Conservation (phyloP, 2,888 invertebrate genomes). For the Drosophila meridionalis region DNA sequence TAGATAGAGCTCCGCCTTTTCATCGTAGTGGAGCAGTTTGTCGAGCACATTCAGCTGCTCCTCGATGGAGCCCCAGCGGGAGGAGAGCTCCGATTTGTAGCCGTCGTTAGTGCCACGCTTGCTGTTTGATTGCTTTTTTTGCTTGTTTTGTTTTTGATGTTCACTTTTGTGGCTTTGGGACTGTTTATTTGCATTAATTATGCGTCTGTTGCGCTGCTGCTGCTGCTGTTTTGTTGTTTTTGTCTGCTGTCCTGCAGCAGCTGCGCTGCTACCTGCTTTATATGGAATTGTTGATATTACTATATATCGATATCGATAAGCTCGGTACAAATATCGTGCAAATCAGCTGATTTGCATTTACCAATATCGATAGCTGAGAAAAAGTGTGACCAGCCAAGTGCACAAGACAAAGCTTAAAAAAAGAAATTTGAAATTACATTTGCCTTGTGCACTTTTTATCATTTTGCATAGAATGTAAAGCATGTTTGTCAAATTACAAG, state of each 20-base stretch:
- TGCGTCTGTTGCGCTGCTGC: slow-evolving; percentile 54
- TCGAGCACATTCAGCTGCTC: slow-evolving; percentile 83
- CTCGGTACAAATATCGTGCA: slow-evolving; percentile 16
- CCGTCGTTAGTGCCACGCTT: slow-evolving; percentile 43
- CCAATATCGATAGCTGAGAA: slow-evolving; percentile 41
- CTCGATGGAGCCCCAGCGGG: slow-evolving; percentile 84
- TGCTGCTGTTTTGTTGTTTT: slow-evolving; percentile 58
- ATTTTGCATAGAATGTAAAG: slow-evolving; percentile 16
- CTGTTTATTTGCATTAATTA: slow-evolving; percentile 57
- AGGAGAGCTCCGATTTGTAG: slow-evolving; percentile 79
- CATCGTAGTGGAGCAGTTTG: slow-evolving; percentile 83
- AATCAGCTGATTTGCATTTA: slow-evolving; percentile 62
- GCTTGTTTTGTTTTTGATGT: slow-evolving; percentile 46
- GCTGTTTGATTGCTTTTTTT: slow-evolving; percentile 40
- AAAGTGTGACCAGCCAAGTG: slow-evolving; percentile 48
- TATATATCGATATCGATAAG: slow-evolving; percentile 46
- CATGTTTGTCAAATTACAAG: slow-evolving; percentile 3
- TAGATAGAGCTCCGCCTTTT: slow-evolving; percentile 72
- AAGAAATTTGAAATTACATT: not conserved
- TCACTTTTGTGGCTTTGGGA: slow-evolving; percentile 56
- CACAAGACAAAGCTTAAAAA: slow-evolving; percentile 27
- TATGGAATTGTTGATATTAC: slow-evolving; percentile 59
- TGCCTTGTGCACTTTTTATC: slow-evolving; percentile 28
- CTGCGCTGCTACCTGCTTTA: slow-evolving; percentile 62
- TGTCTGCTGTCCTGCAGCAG: slow-evolving; percentile 60